Evolutionary conservation across 1,140 invertebrate genomes (phyloP).

Genomic region (Drosophila pachea): DNA sequence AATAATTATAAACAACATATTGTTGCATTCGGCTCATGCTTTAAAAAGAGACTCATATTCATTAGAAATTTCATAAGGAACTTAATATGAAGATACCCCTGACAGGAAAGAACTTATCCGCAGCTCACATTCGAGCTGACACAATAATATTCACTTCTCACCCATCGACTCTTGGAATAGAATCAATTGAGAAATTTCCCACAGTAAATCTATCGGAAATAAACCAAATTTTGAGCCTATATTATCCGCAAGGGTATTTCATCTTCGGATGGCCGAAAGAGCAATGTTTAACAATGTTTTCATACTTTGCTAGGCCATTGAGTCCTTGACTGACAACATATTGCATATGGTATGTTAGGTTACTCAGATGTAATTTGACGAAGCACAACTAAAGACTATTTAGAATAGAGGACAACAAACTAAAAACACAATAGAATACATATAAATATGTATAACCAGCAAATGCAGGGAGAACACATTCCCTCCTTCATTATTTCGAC

Average conservation of each 20-base stretch:
- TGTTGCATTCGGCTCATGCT: no score
- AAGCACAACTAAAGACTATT: slow-evolving; percentile 73
- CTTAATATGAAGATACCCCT: no score
- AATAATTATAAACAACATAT: not conserved
- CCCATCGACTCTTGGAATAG: no score
- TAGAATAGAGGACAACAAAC: slow-evolving; percentile 62
- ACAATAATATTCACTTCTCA: no score
- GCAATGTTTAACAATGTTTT: not conserved
- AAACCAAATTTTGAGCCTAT: not conserved
- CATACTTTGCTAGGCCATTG: slow-evolving; percentile 64
- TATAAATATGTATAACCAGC: slow-evolving; percentile 68
- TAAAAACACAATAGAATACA: slow-evolving; percentile 54
- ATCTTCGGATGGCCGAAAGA: not conserved
- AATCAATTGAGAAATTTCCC: no score
- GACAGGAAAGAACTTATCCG: no score
- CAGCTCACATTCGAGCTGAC: no score
- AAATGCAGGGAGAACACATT: slow-evolving; percentile 79
- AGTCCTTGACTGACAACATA: slow-evolving; percentile 70
- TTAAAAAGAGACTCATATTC: no score
- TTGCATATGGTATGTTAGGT: slow-evolving; percentile 58
- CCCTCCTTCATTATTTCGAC: slow-evolving; percentile 79
- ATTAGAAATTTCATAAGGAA: no score
- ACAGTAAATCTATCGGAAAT: not conserved
- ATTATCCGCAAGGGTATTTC: not conserved
- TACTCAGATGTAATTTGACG: slow-evolving; percentile 66